Percentiles rank a stretch among this genome's conserved stretches.
Conservation (phyloP, 2,888 invertebrate genomes). For the Tethea ocularis region DNA sequence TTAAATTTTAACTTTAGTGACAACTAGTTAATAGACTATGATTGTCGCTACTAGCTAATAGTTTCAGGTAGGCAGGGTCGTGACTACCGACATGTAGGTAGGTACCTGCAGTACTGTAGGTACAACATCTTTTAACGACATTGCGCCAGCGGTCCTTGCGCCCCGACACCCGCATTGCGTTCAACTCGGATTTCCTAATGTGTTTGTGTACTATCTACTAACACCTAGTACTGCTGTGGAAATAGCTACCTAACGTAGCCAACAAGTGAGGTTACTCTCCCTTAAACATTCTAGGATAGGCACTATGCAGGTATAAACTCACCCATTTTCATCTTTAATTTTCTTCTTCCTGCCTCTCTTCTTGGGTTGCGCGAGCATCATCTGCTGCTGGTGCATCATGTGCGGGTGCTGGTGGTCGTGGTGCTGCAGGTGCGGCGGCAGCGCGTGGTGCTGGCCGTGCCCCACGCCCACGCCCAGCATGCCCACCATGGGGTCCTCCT, state of each 20-base stretch:
- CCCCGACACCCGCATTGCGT: constrained; percentile 4
- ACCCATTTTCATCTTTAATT: constrained; percentile 86
- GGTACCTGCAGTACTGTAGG: not conserved
- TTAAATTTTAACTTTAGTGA: not conserved
- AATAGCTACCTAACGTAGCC: no score
- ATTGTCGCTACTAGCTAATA: not conserved
- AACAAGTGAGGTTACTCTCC: no score
- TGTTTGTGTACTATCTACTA: not conserved
- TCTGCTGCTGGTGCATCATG: constrained; percentile 71
- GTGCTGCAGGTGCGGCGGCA: constrained; percentile 68
- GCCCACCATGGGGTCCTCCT: constrained; percentile 87
- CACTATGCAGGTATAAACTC: constrained; percentile 38
- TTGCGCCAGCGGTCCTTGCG: constrained; percentile 1
- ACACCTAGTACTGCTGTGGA: not conserved
- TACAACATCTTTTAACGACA: constrained; percentile 1
- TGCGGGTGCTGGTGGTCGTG: constrained; percentile 51
- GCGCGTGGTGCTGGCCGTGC: constrained; percentile 50
- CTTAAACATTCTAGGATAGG: no score
- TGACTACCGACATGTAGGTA: not conserved
- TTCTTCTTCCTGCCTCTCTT: constrained; percentile 95
- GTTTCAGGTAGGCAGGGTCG: not conserved
- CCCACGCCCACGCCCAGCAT: constrained; percentile 70
- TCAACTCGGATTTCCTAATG: constrained; percentile 1
- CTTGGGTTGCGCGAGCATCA: constrained; percentile 86
- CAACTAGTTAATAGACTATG: not conserved